Evolutionary conservation across 2,113 vertebrate genomes (phyloP), one percentile per base, ranked within the genome.

Genomic region (Bambusicola thoracicus): DNA sequence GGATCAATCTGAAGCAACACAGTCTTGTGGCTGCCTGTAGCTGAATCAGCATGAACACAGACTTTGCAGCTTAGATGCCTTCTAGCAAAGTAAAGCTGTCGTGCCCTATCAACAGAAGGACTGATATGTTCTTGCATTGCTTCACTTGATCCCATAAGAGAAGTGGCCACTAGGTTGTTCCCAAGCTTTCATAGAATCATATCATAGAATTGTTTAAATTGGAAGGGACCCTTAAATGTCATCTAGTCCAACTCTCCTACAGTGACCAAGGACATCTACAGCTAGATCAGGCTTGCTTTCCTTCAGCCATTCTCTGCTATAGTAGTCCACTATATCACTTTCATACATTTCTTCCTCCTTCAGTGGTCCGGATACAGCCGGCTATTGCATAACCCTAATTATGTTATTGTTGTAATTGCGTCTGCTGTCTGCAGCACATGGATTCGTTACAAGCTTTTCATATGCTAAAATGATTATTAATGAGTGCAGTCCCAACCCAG

Each of bases 391-490:
- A 95, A 94, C 89, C n/a, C 91, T 95, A 96, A 97, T 94, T 94
- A 95, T 90, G 94, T 94, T 93, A 81, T 92, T 89, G 92, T 91
- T 83, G 87, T 96, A 97, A 97, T 96, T 97, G 95, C 27, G 18
- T 70, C 91, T 93, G 87, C 95, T 14, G 92, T 94, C 95, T 96
- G 95, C 94, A 84, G 89, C 96, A 38, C 97, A 96, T 96, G 95
- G 96, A 94, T 95, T 95, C 55, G 36, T 97, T 96, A 96, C 94
- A 94, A 83, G 93, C 95, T 93, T 96, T 96, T 96, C 96, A 97
- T 96, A 96, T 94, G 96, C 96, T 97, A 96, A 96, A 96, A 92
- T 81, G 69, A 81, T 96, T 97, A 96, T 97, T 97, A 97, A 97
- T 78, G 96, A 96, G 96, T 15, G 65, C 62, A 32, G 92, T 84